A percentile compares a stretch with the other conserved stretches of the same genome.
These are phyloP conservation scores for Eucera pruinosa DNA, from an alignment of 2,888 invertebrate genomes.

Conservation along the genomic window DNA sequence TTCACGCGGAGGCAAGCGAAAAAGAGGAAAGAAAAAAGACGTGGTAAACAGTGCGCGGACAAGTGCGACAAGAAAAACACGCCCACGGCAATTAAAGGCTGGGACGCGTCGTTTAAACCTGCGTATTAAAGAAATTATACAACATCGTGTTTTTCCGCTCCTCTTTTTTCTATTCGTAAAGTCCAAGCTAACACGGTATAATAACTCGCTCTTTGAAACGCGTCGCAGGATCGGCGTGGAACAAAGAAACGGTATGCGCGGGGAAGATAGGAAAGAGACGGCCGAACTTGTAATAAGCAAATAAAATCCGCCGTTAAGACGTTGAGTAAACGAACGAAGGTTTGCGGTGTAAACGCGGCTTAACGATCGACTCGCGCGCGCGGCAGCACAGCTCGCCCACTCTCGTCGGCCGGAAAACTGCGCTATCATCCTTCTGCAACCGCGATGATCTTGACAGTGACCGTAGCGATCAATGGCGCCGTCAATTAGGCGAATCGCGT, in stretches of 20 bases:
- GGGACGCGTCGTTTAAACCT: neutral
- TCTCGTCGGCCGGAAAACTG: slow-evolving; percentile 47
- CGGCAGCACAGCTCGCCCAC: slow-evolving; percentile 29
- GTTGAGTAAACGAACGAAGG: neutral
- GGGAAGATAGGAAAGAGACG: too few relatives aligned
- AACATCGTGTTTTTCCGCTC: too few relatives aligned
- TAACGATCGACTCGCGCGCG: slow-evolving; percentile 36
- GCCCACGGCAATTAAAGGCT: neutral
- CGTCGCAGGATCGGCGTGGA: too few relatives aligned
- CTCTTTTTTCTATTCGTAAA: too few relatives aligned
- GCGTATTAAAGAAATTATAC: neutral
- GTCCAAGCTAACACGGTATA: too few relatives aligned
- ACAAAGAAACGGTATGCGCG: too few relatives aligned
- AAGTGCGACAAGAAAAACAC: neutral
- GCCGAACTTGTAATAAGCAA: neutral
- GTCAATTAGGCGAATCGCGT: slow-evolving; percentile 61
- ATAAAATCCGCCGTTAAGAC: slow-evolving; percentile 12
- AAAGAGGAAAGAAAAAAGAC: neutral
- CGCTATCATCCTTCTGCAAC: slow-evolving; percentile 49
- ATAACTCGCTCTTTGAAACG: too few relatives aligned
- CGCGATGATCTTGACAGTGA: slow-evolving; percentile 76
- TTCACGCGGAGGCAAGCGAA: neutral
- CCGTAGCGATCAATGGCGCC: slow-evolving; percentile 72
- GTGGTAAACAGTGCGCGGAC: neutral
- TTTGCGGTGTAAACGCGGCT: slow-evolving; percentile 28